Evolutionary conservation across 2,797 vertebrate species (phyloP).

Genomic region (Glossophaga mutica): DNA sequence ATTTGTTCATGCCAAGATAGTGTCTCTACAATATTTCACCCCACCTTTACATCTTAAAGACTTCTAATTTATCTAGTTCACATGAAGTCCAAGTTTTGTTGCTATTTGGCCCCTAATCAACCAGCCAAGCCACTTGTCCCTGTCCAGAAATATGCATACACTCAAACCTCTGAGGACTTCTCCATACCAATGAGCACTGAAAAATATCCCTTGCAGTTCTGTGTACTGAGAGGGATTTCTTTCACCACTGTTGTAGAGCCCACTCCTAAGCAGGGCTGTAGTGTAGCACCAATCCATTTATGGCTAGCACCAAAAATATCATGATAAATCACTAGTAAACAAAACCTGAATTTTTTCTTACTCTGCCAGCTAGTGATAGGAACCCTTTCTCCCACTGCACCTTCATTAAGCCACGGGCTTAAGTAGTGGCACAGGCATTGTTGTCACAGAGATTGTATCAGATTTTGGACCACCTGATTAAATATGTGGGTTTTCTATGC

Average conservation of each 20-base stretch:
- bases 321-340: background rate
- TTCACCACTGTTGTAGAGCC: background rate
- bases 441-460: background rate
- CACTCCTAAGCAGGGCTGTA: background rate
- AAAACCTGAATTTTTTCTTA: background rate
- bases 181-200: background rate
- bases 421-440: background rate
- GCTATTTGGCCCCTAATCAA: background rate
- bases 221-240: background rate
- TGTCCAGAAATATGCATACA: background rate
- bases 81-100: background rate
- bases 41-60: background rate
- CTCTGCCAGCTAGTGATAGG: background rate
- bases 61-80: background rate
- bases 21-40: background rate
- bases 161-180: background rate
- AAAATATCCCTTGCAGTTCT: background rate
- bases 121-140: background rate
- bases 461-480: background rate
- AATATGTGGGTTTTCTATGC: background rate
- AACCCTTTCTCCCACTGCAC: background rate
- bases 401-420: background rate
- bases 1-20: background rate
- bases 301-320: background rate
- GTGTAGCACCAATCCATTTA: background rate